Conservation (phyloP, 2,797 vertebrate genomes). For the Chloroceryle amazona region DNA sequence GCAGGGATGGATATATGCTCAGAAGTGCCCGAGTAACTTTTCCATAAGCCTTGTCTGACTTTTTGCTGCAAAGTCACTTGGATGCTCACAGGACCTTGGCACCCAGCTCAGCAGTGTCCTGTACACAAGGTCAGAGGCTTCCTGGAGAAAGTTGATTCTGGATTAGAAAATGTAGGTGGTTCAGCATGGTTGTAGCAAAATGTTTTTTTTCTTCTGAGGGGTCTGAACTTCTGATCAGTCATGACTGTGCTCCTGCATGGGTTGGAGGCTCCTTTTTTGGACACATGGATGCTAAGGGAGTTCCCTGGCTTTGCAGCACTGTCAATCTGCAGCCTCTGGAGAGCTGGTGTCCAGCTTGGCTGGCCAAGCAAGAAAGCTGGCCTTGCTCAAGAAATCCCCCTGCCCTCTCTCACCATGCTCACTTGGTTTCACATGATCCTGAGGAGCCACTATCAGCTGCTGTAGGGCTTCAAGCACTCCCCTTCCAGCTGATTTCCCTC, state of each 20-base stretch:
- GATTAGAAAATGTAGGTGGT: neutral
- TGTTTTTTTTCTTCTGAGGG: neutral
- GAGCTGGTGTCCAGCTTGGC: neutral
- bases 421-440: neutral
- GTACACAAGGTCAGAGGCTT: neutral
- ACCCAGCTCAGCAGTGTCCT: accelerated
- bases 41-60: neutral
- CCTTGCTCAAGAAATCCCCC: neutral
- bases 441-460: neutral
- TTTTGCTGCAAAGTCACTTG: neutral
- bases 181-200: neutral
- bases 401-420: neutral
- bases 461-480: neutral
- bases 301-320: neutral
- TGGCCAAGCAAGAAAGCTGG: neutral
- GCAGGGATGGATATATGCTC: neutral
- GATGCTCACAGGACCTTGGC: accelerated
- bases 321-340: neutral
- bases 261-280: neutral
- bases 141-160: neutral
- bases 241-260: accelerated
- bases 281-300: accelerated
- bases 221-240: neutral
- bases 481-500: neutral
- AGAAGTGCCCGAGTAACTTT: neutral